Percentiles rank a stretch among this genome's conserved stretches.
These are phyloP conservation scores for Ispidina picta DNA, from an alignment of 2,797 vertebrate species.

Conservation along the genomic window DNA sequence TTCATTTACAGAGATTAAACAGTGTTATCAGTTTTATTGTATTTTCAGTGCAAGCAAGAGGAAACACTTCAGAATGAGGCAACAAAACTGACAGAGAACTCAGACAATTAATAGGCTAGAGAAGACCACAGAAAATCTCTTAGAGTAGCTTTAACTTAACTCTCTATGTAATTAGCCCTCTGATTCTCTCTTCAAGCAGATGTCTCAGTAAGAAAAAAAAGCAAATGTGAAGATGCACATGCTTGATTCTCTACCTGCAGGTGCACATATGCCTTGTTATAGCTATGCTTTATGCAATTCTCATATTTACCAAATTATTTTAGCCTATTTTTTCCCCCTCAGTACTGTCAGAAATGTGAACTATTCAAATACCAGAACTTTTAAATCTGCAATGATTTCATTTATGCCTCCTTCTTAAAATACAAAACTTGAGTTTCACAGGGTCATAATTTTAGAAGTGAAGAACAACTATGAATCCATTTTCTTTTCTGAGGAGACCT, in stretches of 20 bases:
- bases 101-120: background rate
- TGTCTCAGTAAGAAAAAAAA: background rate
- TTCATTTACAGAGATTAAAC: background rate
- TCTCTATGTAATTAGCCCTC: background rate
- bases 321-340: background rate
- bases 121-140: background rate
- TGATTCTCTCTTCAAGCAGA: background rate
- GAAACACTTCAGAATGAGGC: background rate
- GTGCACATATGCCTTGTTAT: background rate
- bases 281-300: background rate
- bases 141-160: background rate
- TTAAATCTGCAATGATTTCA: background rate
- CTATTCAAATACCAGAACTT: background rate
- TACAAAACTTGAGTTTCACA: background rate
- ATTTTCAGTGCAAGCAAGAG: background rate
- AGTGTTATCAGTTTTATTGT: background rate
- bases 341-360: background rate
- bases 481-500: background rate
- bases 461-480: background rate
- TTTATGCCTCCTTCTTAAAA: background rate
- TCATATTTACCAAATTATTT: background rate
- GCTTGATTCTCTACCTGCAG: background rate
- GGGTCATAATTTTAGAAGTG: background rate
- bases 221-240: background rate
- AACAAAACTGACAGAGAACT: background rate